Evolutionary conservation across 2,113 vertebrate genomes (phyloP).

Genomic region (Thalassoma bifasciatum): DNA sequence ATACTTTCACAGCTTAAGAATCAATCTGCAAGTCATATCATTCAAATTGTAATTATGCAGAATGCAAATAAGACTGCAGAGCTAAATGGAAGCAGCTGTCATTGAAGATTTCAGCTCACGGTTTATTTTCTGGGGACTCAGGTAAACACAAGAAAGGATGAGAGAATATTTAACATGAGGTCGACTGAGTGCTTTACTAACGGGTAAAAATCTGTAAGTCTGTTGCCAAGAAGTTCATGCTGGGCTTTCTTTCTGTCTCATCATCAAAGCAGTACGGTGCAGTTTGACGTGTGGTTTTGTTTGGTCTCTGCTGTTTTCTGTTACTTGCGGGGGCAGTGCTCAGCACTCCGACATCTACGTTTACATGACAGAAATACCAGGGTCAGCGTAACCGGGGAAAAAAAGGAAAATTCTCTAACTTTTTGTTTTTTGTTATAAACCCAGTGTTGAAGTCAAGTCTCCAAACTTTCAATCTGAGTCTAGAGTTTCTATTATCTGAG

Average conservation of each 20-base stretch:
- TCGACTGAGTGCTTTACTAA: constrained; percentile 18
- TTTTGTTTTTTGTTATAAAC: too few relatives aligned
- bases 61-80: constrained; percentile 41
- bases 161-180: constrained; percentile 17
- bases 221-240: constrained; percentile 9
- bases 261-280: background rate
- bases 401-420: too few relatives aligned
- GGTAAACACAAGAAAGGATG: background rate
- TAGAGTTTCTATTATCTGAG: too few relatives aligned
- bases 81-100: constrained; percentile 54
- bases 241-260: background rate
- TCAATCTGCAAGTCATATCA: constrained; percentile 13
- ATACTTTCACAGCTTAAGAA: constrained; percentile 16
- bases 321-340: too few relatives aligned
- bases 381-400: too few relatives aligned
- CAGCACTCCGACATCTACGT: too few relatives aligned
- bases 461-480: too few relatives aligned
- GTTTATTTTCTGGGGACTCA: constrained; percentile 3
- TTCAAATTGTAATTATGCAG: constrained; percentile 38
- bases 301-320: too few relatives aligned
- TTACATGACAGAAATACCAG: too few relatives aligned
- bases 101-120: constrained; percentile 28
- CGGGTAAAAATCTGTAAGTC: constrained; percentile 4
- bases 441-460: too few relatives aligned
- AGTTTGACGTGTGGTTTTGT: background rate